phyloP scores from a whole-genome alignment of 1,140 invertebrate genomes.

The Rhopalosiphum padi region DNA sequence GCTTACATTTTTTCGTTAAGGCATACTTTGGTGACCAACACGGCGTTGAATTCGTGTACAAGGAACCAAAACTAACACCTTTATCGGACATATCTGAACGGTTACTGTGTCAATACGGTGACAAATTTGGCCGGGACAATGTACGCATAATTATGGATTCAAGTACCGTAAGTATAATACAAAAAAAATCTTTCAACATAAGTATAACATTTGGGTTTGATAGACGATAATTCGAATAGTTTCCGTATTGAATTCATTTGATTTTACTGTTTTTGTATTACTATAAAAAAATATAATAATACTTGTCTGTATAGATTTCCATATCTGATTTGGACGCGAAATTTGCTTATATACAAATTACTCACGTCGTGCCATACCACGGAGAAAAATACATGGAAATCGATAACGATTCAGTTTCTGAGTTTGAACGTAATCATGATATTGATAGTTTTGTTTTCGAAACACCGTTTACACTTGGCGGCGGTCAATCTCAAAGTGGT shows the following conservation, averaged over 20 bases:
- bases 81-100: slow-evolving; percentile 92
- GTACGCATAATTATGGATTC: slow-evolving; percentile 94
- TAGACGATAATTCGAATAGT: not conserved
- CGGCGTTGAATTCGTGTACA: slow-evolving; percentile 92
- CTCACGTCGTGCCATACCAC: slow-evolving; percentile 82
- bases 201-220: not conserved
- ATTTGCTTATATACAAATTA: slow-evolving; percentile 91
- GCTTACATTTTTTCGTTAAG: slow-evolving; percentile 63
- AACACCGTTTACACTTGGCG: slow-evolving; percentile 86
- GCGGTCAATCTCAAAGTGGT: slow-evolving; percentile 75
- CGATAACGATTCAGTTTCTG: slow-evolving; percentile 65
- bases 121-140: slow-evolving; percentile 84
- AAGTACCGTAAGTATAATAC: slow-evolving; percentile 62
- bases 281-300: too few relatives aligned
- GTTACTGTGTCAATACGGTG: slow-evolving; percentile 77
- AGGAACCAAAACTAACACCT: slow-evolving; percentile 93
- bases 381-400: slow-evolving; percentile 73
- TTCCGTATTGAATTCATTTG: too few relatives aligned
- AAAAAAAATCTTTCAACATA: not conserved
- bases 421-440: slow-evolving; percentile 89
- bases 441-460: slow-evolving; percentile 89
- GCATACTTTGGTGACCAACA: slow-evolving; percentile 86
- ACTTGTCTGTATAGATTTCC: slow-evolving; percentile 71
- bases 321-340: slow-evolving; percentile 79
- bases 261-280: too few relatives aligned